Evolutionary conservation across 2,888 invertebrate species (phyloP).

Genomic region (Bellardia pandia): DNA sequence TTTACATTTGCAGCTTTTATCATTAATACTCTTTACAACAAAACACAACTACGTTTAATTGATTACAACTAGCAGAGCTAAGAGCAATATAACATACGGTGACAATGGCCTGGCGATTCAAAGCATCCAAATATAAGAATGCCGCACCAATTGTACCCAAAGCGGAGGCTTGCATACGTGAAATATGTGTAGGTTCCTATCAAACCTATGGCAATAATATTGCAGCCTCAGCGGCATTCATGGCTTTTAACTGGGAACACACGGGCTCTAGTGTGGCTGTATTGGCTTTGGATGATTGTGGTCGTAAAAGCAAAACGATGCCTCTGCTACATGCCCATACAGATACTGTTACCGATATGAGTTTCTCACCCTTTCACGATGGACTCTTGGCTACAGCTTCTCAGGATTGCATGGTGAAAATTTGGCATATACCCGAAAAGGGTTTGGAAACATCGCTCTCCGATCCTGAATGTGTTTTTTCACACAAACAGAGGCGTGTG

Average conservation of each 20-base stretch:
- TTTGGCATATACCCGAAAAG: constrained; percentile 94
- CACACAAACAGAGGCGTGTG: constrained; percentile 92
- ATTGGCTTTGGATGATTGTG: constrained; percentile 93
- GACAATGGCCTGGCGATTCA: constrained; percentile 96
- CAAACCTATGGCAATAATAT: constrained; percentile 98
- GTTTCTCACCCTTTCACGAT: constrained; percentile 98
- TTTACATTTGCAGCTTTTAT: constrained; percentile 63
- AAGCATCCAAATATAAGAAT: constrained; percentile 99
- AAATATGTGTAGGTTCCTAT: constrained; percentile 95
- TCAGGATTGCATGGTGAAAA: constrained; percentile 94
- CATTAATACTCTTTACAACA: constrained; percentile 49
- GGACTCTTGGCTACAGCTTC: constrained; percentile 95
- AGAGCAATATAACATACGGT: constrained; percentile 48
- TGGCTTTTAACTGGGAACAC: constrained; percentile 98
- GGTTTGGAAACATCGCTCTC: constrained; percentile 91
- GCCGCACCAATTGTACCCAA: constrained; percentile 97
- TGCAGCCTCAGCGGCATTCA: constrained; percentile 95
- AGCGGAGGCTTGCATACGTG: constrained; percentile 94
- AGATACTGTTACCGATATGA: constrained; percentile 97
- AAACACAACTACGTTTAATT: constrained; percentile 63
- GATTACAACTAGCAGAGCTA: constrained; percentile 55
- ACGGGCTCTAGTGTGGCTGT: constrained; percentile 96
- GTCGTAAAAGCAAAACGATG: constrained; percentile 94
- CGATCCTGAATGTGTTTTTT: constrained; percentile 91
- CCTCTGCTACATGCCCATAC: constrained; percentile 93